Percentiles rank a stretch among this genome's conserved stretches.
Evolutionary conservation across 2,797 vertebrate species (phyloP).

Genomic region (Sciaenops ocellatus): DNA sequence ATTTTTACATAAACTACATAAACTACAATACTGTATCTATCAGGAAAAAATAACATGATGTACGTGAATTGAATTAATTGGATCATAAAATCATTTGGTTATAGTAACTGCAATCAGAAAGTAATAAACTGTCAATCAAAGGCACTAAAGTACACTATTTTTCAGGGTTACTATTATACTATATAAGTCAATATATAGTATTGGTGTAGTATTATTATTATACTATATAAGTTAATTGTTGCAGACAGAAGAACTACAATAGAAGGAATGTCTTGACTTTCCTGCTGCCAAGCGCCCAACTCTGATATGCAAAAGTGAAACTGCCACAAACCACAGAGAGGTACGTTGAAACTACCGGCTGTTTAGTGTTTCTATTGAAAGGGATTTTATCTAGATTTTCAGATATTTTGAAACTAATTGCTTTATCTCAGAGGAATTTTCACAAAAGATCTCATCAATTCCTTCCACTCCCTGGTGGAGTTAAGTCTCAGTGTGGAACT

Average conservation of each 20-base stretch:
- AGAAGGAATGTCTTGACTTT: neutral
- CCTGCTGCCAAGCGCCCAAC: neutral
- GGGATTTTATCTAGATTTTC: constrained; percentile 35
- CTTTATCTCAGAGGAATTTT: constrained; percentile 30
- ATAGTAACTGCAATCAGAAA: neutral
- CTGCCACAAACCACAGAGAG: constrained; percentile 38
- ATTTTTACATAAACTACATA: neutral
- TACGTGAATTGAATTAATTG: neutral
- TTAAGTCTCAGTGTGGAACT: neutral
- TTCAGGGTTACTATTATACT: too few relatives aligned
- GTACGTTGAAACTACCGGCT: constrained; percentile 46
- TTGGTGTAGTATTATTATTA: too few relatives aligned
- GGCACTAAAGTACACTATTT: too few relatives aligned
- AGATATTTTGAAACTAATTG: constrained; percentile 32
- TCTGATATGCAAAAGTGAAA: constrained; percentile 39
- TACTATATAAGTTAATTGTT: too few relatives aligned
- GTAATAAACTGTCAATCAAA: constrained; percentile 7
- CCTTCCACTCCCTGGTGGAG: neutral
- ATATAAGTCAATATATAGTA: too few relatives aligned
- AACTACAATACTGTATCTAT: neutral
- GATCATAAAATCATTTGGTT: neutral
- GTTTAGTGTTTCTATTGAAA: constrained; percentile 3
- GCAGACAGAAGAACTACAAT: neutral
- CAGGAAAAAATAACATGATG: neutral
- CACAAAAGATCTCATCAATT: constrained; percentile 4